Base-by-base conservation (phyloP, 2,888 invertebrate genomes). In the Myopa testacea region DNA sequence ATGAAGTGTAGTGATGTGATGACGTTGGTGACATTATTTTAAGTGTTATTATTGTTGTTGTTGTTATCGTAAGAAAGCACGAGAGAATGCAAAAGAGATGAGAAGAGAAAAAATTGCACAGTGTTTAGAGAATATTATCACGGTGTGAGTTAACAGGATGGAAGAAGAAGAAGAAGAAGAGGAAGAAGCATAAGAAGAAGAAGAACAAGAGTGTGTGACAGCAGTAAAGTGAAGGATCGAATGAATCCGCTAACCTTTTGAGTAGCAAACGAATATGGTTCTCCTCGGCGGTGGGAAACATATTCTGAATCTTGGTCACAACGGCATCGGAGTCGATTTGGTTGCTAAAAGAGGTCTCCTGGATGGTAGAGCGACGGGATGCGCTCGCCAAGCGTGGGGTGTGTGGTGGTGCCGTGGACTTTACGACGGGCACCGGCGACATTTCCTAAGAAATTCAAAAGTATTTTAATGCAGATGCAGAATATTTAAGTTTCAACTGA, bases 241-340 rank as follows among this genome's bases (percentile, higher is more conserved):
- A 10, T 65, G 60, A 60, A 4, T 26, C 26, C 19, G 5, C 58
- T 58, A 19, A 97, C 97, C 96, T 96, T 89, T 96, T 96, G 75
- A 97, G 89, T 82, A 97, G 91, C 82, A 96, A 92, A 84, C 95
- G 93, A 86, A 97, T 96, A 86, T 96, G 96, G 40, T 94, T 94
- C 85, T 97, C 96, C 79, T 94, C 93, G 75, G 96, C 97, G 8
- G 97, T 97, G 3, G 97, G 97, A 87, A 97, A 97, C 93, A 96
- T 94, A 68, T 95, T 93, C 84, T 94, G 93, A 83, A 96, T 95
- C 89, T 95, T 96, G 62, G 93, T 91, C 16, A 95, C 95, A 78
- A 94, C 91, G 8, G 93, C 92, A 83, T 95, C 95, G 0, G 93
- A 92, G 81, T 95, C 94, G 8, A 91, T 90, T 74, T 91, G 92